Conservation (phyloP, 1,140 invertebrate genomes). For the Aphaenogaster ashmeadi region DNA sequence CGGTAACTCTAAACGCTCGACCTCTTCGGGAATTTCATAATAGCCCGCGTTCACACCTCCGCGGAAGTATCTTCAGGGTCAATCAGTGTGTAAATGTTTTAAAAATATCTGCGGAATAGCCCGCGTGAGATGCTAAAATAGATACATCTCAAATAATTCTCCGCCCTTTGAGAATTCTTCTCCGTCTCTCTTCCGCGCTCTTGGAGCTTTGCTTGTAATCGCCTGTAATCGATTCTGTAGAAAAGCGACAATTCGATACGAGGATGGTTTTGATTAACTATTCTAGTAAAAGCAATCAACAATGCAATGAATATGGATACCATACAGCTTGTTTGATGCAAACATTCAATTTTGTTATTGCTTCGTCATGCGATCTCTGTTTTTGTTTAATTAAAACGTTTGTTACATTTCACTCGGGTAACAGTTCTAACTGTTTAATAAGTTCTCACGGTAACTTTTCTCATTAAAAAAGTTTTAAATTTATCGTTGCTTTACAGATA, state of each 20-base stretch:
- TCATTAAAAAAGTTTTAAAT: neutral
- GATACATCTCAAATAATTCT: neutral
- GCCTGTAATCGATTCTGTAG: neutral
- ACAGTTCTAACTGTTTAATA: neutral
- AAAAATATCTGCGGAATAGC: neutral
- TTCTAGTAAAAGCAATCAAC: slow-evolving; percentile 21
- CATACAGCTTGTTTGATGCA: neutral
- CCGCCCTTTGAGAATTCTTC: neutral
- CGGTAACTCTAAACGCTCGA: slow-evolving; percentile 3
- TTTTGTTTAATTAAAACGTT: slow-evolving; percentile 9
- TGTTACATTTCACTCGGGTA: neutral
- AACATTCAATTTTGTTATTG: neutral
- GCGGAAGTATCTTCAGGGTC: slow-evolving; percentile 40
- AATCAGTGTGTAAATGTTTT: neutral
- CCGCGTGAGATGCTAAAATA: neutral
- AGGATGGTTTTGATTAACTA: slow-evolving; percentile 4
- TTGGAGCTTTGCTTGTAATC: neutral
- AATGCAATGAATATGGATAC: neutral
- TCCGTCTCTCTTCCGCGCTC: neutral
- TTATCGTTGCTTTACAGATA: neutral
- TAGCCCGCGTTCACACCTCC: slow-evolving; percentile 21
- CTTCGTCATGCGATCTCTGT: neutral
- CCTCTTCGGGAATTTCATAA: slow-evolving; percentile 29
- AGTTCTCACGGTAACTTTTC: neutral
- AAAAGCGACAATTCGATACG: slow-evolving; percentile 11